A percentile compares a stretch with the other conserved stretches of the same genome.
These are phyloP conservation scores for Ashinkailepas kermadecensis DNA, from an alignment of 2,888 invertebrate species.

Conservation along the genomic window DNA sequence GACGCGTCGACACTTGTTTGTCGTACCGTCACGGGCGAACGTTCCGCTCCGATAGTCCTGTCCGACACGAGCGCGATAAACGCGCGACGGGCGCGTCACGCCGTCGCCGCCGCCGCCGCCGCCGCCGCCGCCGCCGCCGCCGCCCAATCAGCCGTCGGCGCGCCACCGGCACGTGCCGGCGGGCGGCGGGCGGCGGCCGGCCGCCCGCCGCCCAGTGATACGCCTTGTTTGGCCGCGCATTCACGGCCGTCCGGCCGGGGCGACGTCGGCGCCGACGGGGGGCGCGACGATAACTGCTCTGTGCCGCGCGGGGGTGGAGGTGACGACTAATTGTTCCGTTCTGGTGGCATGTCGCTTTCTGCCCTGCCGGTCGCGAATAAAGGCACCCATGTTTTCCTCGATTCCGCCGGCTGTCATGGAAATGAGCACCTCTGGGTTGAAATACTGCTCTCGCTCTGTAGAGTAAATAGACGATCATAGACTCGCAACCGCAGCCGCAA, in stretches of 20 bases:
- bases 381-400: conserved; percentile 6
- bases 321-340: conserved; percentile 16
- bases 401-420: background rate
- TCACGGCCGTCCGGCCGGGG: no score
- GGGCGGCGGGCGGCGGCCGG: background rate
- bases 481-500: no score
- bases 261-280: no score
- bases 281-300: background rate
- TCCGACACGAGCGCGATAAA: background rate
- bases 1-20: background rate
- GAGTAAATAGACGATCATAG: conserved; percentile 1
- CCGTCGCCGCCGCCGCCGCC: background rate
- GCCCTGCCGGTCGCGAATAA: conserved; percentile 3
- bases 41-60: background rate
- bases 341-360: conserved; percentile 18
- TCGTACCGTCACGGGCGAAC: background rate
- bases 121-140: background rate
- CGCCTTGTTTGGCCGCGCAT: background rate
- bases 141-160: background rate
- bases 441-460: background rate
- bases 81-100: background rate
- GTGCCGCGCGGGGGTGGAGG: background rate
- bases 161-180: background rate
- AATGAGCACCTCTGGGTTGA: background rate
- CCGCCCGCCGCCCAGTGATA: conserved; percentile 5